Base-by-base conservation (phyloP, 2,797 vertebrate species). In the Scolopax bukidnonensis region DNA sequence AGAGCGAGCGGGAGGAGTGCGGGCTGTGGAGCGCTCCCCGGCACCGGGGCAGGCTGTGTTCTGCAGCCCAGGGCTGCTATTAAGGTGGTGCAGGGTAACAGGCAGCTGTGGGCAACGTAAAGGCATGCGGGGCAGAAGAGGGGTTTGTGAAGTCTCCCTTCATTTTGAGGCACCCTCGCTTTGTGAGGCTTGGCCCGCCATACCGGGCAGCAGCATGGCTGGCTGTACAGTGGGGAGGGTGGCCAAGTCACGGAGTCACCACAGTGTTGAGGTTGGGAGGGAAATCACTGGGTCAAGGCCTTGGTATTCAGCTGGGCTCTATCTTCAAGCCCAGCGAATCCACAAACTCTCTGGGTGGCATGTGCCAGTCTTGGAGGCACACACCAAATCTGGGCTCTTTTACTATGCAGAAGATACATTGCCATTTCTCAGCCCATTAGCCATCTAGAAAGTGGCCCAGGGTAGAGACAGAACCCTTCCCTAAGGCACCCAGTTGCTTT, bases 361-460 rank as follows among this genome's bases (percentile, higher is more conserved):
- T 12, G 0, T 23, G 28, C 8, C 10, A 10, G 28, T 10, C 14
- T 32, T 38, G 7, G 20, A 36, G 43, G 56, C 56, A 18, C 28
- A 2, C 3, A 8, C 15, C 23, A 47, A 23, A 25, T 28, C 16
- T 10, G 17, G 20, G 28, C 6, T 69, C 20, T 59, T 61, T 1
- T 5, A 19, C 7, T 11, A 10, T 14, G n/a, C 0, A 0, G 18
- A 14, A 69, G 15, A 6, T 12, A 23, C 2, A 0, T 13, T 73
- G 11, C 11, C 12, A 8, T 28, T 40, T 36, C 12, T 63, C 53
- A 41, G 25, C 32, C 32, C 23, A 2, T 13, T 32, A 20, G 30
- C 17, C 65, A 36, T 32, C 16, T 27, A 48, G 6, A 27, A 70
- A n/a, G 32, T 36, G 23, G 28, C 16, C 7, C 12, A 18, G 48